These are phyloP conservation scores for Dione juno DNA, from an alignment of 2,888 invertebrate species.

Conservation along the genomic window DNA sequence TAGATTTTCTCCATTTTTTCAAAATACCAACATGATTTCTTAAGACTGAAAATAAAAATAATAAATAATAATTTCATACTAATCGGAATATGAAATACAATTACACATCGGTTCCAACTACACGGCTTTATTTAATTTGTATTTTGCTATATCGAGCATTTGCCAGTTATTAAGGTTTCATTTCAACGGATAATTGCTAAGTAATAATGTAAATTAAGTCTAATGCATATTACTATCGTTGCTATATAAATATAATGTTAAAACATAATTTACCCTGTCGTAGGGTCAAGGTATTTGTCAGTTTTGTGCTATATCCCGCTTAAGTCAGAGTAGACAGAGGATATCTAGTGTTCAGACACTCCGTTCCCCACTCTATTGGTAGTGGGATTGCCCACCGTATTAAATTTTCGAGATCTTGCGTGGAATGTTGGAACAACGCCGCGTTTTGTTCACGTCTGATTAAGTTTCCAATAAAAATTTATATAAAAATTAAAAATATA, in stretches of 20 bases:
- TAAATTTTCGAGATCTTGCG: too few relatives aligned
- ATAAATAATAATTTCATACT: too few relatives aligned
- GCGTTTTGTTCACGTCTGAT: too few relatives aligned
- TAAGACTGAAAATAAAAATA: too few relatives aligned
- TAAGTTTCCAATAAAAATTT: too few relatives aligned
- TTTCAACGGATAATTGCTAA: slow-evolving; percentile 5
- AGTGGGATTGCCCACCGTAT: too few relatives aligned
- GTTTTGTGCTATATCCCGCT: not conserved
- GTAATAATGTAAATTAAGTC: slow-evolving; percentile 1
- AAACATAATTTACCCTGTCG: too few relatives aligned
- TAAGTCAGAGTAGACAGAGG: not conserved
- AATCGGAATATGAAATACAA: not conserved
- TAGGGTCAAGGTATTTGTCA: too few relatives aligned
- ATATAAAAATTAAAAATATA: too few relatives aligned
- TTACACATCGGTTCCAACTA: slow-evolving; percentile 11
- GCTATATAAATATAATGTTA: not conserved
- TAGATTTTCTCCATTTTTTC: not conserved
- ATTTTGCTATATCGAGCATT: not conserved
- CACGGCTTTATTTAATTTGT: slow-evolving; percentile 20
- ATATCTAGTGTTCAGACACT: not conserved
- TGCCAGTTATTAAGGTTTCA: not conserved
- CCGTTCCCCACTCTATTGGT: too few relatives aligned
- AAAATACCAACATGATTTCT: too few relatives aligned
- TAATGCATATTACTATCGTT: not conserved
- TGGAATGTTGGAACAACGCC: too few relatives aligned